Evolutionary conservation across 2,113 vertebrate species (phyloP), one percentile per base, ranked within the genome.

Genomic region (Halichoeres trimaculatus): DNA sequence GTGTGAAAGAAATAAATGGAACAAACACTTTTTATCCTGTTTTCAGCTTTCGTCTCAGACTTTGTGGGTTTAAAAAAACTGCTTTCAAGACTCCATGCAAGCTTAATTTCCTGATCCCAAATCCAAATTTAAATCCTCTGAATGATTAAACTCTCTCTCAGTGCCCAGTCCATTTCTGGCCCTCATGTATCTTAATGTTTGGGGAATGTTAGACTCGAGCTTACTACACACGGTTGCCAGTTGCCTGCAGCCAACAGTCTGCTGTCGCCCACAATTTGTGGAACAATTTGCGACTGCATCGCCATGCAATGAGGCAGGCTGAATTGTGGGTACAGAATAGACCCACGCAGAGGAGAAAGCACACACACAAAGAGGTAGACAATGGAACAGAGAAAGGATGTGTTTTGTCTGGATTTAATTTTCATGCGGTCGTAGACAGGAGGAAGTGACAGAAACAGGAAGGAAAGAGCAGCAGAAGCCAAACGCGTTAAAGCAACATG

Each of bases 331-430:
- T 43, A 68, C 60, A 68, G 38, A 55, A 74, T 41, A 38, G 52
- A 14, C 56, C 16, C 53, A 55, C 59, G 73, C 76, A 59, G 67
- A 36, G 0, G 45, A 75, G 65, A 63, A 70, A 73, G 30, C 6
- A 9, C 57, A 78, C 73, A 30, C 54, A 9, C 57, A 78, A 70
- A 24, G 52, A 58, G 51, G 10, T 38, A 68, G 40, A 56, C 2
- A 1, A 80, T 26, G 43, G 26, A 60, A 51, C 50, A 79, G 24
- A 45, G 40, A 63, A 9, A 24, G 22, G 8, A 10, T 55, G 52
- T 78, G 20, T 80, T 75, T 84, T 76, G 81, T 85, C 70, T 22
- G 83, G 54, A 11, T 64, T 80, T 74, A 19, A 60, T 70, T 65
- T 48, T 19, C 54, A 19, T 23, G 65, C 54, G 45, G 20, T 38